These are phyloP conservation scores for Hepsetus odoe DNA, from an alignment of 2,113 vertebrate species.

Conservation along the genomic window DNA sequence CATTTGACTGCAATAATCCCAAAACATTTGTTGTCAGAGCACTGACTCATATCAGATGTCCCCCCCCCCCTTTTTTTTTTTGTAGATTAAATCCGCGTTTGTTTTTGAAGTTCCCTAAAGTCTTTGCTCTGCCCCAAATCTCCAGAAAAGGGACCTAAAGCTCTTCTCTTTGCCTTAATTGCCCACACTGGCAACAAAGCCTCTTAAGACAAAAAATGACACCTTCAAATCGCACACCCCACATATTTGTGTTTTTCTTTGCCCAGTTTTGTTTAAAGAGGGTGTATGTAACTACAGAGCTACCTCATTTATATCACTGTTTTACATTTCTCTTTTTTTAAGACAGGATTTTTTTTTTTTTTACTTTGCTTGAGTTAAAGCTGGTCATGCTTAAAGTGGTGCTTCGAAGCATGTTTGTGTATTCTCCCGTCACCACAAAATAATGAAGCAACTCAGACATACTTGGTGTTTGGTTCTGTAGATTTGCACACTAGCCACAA, in stretches of 20 bases:
- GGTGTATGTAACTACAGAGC: not conserved
- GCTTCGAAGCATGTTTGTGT: too few relatives aligned
- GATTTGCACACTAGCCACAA: too few relatives aligned
- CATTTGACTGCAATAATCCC: conserved; percentile 76
- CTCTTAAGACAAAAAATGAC: conserved; percentile 40
- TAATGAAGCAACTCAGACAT: too few relatives aligned
- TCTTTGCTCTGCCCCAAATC: conserved; percentile 47
- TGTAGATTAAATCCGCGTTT: conserved; percentile 58
- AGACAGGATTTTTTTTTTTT: too few relatives aligned
- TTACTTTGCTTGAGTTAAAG: too few relatives aligned
- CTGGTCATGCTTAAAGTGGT: too few relatives aligned
- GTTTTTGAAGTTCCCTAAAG: conserved; percentile 57
- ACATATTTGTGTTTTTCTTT: not conserved
- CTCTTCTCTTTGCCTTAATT: conserved; percentile 32
- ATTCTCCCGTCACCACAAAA: too few relatives aligned
- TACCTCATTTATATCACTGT: not conserved
- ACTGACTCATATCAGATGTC: conserved; percentile 69
- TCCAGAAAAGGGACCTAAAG: not conserved
- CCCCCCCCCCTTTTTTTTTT: conserved; percentile 50
- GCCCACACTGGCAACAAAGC: conserved; percentile 12
- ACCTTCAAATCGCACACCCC: not conserved
- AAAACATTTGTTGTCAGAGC: conserved; percentile 75
- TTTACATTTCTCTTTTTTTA: conserved; percentile 51
- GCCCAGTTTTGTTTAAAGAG: not conserved
- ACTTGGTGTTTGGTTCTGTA: too few relatives aligned